These are phyloP conservation scores for Chloromyia formosa DNA, from an alignment of 2,888 invertebrate genomes.

Conservation along the genomic window DNA sequence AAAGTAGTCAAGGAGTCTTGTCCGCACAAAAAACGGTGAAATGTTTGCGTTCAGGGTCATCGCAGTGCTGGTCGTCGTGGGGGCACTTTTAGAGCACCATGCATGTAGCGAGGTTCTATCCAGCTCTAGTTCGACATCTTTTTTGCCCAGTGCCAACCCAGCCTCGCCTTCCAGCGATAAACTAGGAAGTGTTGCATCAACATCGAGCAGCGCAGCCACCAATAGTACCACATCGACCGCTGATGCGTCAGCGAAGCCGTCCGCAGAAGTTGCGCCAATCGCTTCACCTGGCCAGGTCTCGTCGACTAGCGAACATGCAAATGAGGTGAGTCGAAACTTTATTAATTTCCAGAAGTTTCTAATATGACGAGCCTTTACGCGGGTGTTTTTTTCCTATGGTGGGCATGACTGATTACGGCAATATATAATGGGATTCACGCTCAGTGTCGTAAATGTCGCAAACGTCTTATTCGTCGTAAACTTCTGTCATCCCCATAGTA, in stretches of 20 bases:
- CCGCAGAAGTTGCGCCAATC: conserved; percentile 1
- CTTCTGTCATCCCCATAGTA: too few relatives aligned
- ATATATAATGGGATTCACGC: too few relatives aligned
- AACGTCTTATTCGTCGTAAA: too few relatives aligned
- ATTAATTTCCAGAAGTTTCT: neutral
- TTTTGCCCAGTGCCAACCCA: neutral
- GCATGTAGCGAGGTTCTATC: conserved; percentile 14
- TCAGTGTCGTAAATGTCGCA: too few relatives aligned
- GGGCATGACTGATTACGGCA: too few relatives aligned
- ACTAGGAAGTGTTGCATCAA: neutral
- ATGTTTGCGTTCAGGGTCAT: conserved; percentile 22
- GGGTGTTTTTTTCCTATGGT: too few relatives aligned
- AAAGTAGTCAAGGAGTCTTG: too few relatives aligned
- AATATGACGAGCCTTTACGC: too few relatives aligned
- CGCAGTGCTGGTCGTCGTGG: neutral
- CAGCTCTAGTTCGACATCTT: neutral
- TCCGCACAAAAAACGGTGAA: too few relatives aligned
- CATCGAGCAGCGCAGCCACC: neutral
- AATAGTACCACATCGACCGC: neutral
- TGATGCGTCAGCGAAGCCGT: neutral
- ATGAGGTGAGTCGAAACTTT: conserved; percentile 12
- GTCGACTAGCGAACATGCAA: conserved; percentile 6
- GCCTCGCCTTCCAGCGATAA: neutral
- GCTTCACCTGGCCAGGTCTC: neutral
- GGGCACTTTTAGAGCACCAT: neutral